Base-by-base conservation (phyloP, 2,888 invertebrate species). In the Argyresthia albistria region DNA sequence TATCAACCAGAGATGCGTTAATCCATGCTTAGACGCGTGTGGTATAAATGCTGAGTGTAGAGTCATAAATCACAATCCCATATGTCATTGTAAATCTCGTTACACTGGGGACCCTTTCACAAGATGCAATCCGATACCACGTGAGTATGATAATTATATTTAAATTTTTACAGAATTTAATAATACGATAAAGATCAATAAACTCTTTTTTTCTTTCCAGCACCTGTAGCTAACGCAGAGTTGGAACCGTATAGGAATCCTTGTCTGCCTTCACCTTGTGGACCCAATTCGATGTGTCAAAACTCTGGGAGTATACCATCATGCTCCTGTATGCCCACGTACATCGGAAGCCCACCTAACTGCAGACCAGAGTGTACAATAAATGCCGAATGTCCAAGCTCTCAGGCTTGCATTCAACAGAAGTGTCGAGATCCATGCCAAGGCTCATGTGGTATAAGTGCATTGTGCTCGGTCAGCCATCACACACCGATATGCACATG, bases 401-500 rank as follows among this genome's bases (percentile, higher is more conserved):
- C 90, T 56, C 87, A 88, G 66, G 92, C 93, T 42, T 95, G 95
- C 66, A 89, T 93, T 46, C 90, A 90, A 63, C 91, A 92, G 63
- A 91, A 91, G 75, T 94, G 94, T 69, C 86, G 88, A 54, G 91
- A 94, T 75, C 93, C 93, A 46, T 94, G 94, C 65, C 88, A 88
- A 39, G 93, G 93, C 12, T 89, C 91, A 53, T 95, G 93, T 60
- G 93, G 93, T 51, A 73, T 90, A 52, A 75, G 81, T 58, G 89
- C 93, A 48, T 66, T 88, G 55, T 91, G 93, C 65, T 76, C 79
- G 43, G 93, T 94, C 10, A 88, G 91, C 12, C 91, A 91, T 64
- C 95, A 95, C 63, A 91, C 90, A 51, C 93, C 95, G 8, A 89
- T 90, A 47, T 95, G 95, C 66, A 88, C 90, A 1, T 95, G 95